Evolutionary conservation across 2,888 invertebrate species (phyloP), one percentile per base, ranked within the genome.

Genomic region (Stramonita haemastoma): DNA sequence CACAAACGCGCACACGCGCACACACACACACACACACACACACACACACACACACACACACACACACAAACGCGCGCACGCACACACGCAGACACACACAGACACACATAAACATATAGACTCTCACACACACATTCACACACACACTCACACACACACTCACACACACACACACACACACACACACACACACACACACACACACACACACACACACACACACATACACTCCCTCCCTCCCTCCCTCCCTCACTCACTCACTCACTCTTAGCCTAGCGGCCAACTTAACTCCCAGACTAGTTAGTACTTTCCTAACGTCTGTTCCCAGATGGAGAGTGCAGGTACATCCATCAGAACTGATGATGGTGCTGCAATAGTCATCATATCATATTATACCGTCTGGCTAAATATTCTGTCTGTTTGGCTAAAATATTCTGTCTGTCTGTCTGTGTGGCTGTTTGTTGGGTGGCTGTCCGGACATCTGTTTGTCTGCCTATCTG

Each of bases 11-110:
- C 66, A 66, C 66, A 66, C 66, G 13, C 66, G 1, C 66, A 66
- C 66, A 66, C 66, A 66, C 66, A 66, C 66, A 66, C 66, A 66
- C 66, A 66, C 66, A 66, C 66, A 66, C 66, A 66, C 66, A n/a
- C 17, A 66, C 66, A 66, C 66, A 66, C 66, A 66, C 66, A 66
- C 60, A 66, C 26, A 66, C 66, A 66, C 66, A 66, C 5, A 66
- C 66, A 66, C 66, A 66, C 66, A 66, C 66, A 66, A 17, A 66
- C 66, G 13, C 66, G 13, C 66, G 13, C 66, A 66, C 66, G 13
- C 66, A 66, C 66, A 66, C 66, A 66, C 66, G 13, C 66, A 66
- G 19, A 66, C 66, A 66, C 66, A 66, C 66, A 66, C 66, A 66
- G 2, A 26, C 66, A 66, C 66, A 66, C 66, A 66, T 26, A 66